Evolutionary conservation across 2,888 invertebrate species (phyloP), one percentile per base, ranked within the genome.

Genomic region (Callinectes sapidus): DNA sequence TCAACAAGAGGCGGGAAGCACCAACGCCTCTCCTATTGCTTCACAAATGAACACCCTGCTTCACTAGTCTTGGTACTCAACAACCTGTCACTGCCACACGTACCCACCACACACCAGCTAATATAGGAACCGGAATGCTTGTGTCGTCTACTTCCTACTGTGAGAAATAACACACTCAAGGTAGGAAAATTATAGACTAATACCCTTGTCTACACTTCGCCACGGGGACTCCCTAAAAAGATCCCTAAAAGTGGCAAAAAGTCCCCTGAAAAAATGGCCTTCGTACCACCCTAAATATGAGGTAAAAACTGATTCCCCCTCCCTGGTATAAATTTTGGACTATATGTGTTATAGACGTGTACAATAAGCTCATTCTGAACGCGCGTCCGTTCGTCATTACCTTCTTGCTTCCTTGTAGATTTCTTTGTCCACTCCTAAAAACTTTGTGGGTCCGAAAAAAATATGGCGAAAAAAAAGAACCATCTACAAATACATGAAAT

Each of bases 331-430:
- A 81, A 81, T 81, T 81, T 81, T 16, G 81, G 81, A 81, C 81
- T 81, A 81, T 10, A 61, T 23, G 23, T 61, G 23, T 28, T 77
- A 77, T 28, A 77, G 71, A 77, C 71, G 71, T 77, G 71, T 81
- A 81, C 35, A 81, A 35, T 81, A 81, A 81, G 81, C 81, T 81
- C 81, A 81, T 81, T 81, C 81, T 32, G 32, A 81, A 35, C 81
- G 16, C 35, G 81, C 35, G 28, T 35, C 35, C 35, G 28, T 35
- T 81, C 35, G 28, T 81, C 81, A 81, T 81, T 81, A 32, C 81
- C 16, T 6, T 71, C 28, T 71, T 28, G 23, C 28, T 71, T 71
- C 28, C 14, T 35, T 71, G 13, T 35, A 71, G 16, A 32, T 81
- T 81, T 81, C 1, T 81, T 35, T 81, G 10, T 18, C 32, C 18